Conservation (phyloP, 1,140 invertebrate genomes). For the Nebria ingens region DNA sequence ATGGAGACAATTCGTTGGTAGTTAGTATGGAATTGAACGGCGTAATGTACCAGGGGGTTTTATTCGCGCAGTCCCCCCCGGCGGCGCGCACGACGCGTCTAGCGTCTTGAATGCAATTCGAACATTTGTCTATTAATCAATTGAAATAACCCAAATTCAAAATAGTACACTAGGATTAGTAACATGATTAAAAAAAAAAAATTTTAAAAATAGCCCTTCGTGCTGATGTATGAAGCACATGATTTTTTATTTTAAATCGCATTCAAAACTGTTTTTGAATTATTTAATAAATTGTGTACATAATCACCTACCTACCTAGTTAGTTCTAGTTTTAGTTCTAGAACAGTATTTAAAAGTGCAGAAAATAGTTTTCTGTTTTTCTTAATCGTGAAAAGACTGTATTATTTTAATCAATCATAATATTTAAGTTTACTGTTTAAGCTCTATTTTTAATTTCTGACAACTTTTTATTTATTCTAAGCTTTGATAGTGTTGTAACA, state of each 20-base stretch:
- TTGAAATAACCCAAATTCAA: too few species aligned
- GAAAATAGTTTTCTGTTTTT: background rate
- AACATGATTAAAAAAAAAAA: too few species aligned
- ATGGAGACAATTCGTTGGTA: constrained; percentile 77
- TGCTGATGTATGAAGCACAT: too few species aligned
- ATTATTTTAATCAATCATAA: background rate
- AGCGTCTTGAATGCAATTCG: constrained; percentile 28
- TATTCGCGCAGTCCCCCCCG: constrained; percentile 59
- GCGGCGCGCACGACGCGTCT: constrained; percentile 40
- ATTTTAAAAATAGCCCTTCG: too few species aligned
- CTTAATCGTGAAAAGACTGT: background rate
- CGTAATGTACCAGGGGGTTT: constrained; percentile 76
- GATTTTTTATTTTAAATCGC: too few species aligned
- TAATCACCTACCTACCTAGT: too few species aligned
- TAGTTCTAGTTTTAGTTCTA: too few species aligned
- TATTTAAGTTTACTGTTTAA: background rate
- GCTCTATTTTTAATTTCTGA: background rate
- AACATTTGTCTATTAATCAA: too few species aligned
- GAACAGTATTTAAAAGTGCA: too few species aligned
- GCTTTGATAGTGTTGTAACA: constrained; percentile 4
- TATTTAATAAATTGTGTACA: too few species aligned
- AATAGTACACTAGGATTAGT: too few species aligned
- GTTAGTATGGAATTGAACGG: constrained; percentile 97
- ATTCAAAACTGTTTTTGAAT: too few species aligned
- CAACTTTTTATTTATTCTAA: constrained; percentile 3